Base-by-base conservation (phyloP, 2,113 vertebrate species). In the Empidonax traillii region DNA sequence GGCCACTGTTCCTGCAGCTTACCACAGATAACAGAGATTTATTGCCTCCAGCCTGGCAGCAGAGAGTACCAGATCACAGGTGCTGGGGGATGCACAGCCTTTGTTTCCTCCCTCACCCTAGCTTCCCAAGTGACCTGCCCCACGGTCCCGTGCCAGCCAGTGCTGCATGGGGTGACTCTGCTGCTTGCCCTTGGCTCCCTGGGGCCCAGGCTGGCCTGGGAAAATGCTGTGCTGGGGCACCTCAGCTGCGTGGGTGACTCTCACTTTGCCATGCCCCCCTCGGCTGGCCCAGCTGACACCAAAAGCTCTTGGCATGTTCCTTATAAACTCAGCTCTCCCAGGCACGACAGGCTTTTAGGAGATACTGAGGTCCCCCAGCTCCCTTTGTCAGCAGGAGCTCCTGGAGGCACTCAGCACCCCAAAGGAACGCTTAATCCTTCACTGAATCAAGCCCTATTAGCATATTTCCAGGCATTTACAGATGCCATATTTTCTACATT, bases 401-500 rank as follows among this genome's bases (percentile, higher is more conserved):
- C 93, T 84, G 46, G 39, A 94, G 87, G 30, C 35, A 8, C 90
- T 92, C 85, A 88, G 95, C 86, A 94, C 72, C 88, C 85, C 14
- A 11, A 76, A 95, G 72, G 44, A 84, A 67, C 0, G 12, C 56
- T 86, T 46, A 76, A 84, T 84, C 84, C 80, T 84, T 87, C 2
- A 4, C 80, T 77, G 90, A 92, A 93, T 90, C 83, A 84, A 94
- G 66, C 66, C 58, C 66, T 81, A 79, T 96, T 95, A 93, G 80
- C 90, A 90, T 90, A 90, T 96, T 97, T 98, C 91, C 94, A 97
- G 94, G 90, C 95, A 96, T 94, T 95, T 97, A 94, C 87, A 97
- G 95, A 97, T 96, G 97, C 95, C 98, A 98, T 98, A 96, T 98
- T 98, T 98, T 98, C 97, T 96, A 95, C 97, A 97, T 98, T 98